Conservation (phyloP, 2,888 invertebrate genomes). For the Leptinotarsa haldemani region DNA sequence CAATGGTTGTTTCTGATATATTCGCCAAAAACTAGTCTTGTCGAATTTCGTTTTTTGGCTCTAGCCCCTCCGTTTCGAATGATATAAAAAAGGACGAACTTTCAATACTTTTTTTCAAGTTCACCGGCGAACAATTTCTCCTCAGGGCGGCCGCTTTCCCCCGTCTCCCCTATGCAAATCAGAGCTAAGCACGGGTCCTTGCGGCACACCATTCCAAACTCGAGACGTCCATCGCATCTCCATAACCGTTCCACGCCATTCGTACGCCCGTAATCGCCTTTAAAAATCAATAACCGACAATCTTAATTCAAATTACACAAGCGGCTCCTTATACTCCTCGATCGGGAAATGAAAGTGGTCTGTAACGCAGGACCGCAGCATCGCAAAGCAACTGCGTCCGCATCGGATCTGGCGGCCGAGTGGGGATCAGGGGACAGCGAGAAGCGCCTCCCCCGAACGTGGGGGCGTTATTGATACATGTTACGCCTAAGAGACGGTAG, state of each 20-base stretch:
- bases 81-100: too few species aligned
- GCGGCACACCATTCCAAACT: not conserved
- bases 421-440: constrained; percentile 14
- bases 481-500: constrained; percentile 27
- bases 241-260: not conserved
- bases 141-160: too few species aligned
- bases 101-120: too few species aligned
- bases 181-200: not conserved
- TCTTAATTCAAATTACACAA: not conserved
- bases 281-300: constrained; percentile 7
- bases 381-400: constrained; percentile 26
- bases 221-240: too few species aligned
- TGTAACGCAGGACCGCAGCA: constrained; percentile 7
- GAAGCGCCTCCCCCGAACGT: constrained; percentile 18
- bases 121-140: too few species aligned
- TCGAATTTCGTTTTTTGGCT: too few species aligned
- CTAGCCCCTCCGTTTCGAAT: too few species aligned
- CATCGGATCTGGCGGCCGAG: not conserved
- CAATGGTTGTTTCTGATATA: too few species aligned
- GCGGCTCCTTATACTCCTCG: constrained; percentile 7
- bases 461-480: constrained; percentile 30
- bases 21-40: too few species aligned
- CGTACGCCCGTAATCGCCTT: not conserved
- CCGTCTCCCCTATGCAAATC: too few species aligned
- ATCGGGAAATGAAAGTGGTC: not conserved